These are phyloP conservation scores for Tholera decimalis DNA, from an alignment of 2,888 invertebrate genomes.

Conservation along the genomic window DNA sequence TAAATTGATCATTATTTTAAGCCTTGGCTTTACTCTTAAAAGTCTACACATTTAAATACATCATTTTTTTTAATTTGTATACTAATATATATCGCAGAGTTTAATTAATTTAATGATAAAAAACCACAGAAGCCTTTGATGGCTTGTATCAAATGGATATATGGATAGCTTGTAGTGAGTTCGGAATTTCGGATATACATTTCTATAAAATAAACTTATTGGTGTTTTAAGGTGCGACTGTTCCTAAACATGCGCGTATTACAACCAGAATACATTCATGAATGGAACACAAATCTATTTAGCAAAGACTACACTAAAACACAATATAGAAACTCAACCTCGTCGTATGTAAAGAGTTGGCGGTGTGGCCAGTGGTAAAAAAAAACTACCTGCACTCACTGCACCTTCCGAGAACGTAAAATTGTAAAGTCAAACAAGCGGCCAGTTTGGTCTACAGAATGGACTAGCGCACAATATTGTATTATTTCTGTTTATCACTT, in stretches of 20 bases:
- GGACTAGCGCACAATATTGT: slow-evolving; percentile 60
- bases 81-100: no score
- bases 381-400: slow-evolving; percentile 83
- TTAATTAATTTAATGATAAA: no score
- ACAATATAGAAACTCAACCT: slow-evolving; percentile 57
- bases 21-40: background rate
- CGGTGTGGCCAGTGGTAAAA: slow-evolving; percentile 69
- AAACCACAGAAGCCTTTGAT: no score
- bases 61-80: no score
- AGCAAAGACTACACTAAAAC: slow-evolving; percentile 39
- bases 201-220: no score
- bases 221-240: background rate
- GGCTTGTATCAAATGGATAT: no score
- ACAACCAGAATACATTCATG: slow-evolving; percentile 27
- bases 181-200: no score
- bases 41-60: background rate
- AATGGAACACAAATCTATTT: slow-evolving; percentile 47
- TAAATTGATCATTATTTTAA: background rate
- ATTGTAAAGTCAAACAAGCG: slow-evolving; percentile 85
- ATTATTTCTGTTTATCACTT: slow-evolving; percentile 74
- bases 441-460: slow-evolving; percentile 77
- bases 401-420: slow-evolving; percentile 85
- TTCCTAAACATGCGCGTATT: background rate
- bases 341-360: slow-evolving; percentile 65
- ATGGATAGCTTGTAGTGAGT: no score